Percentiles rank a stretch among this genome's conserved stretches.
Evolutionary conservation across 2,113 vertebrate genomes (phyloP).

Genomic region (Gymnobelideus leadbeateri): DNA sequence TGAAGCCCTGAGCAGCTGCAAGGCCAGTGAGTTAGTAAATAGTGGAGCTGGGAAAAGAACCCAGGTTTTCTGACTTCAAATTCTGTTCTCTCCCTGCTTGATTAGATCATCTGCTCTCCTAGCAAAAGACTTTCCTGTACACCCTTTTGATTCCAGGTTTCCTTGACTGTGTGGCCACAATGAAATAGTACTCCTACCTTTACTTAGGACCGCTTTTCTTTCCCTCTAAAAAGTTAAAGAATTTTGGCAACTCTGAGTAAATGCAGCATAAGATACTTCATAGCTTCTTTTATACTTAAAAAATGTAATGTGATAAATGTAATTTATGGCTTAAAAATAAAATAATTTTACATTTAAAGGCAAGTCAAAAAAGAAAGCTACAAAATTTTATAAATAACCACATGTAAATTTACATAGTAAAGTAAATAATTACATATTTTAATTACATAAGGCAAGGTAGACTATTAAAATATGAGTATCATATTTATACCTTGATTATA

Average conservation of each 20-base stretch:
- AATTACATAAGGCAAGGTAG: not conserved
- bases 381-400: not conserved
- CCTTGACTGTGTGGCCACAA: not conserved
- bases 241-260: slow-evolving; percentile 21
- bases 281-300: slow-evolving; percentile 43
- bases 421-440: slow-evolving; percentile 9
- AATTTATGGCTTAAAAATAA: slow-evolving; percentile 50
- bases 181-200: not conserved
- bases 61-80: not conserved
- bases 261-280: not conserved
- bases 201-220: slow-evolving; percentile 29
- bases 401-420: slow-evolving; percentile 7
- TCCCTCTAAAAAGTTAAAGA: slow-evolving; percentile 47
- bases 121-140: not conserved
- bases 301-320: slow-evolving; percentile 32
- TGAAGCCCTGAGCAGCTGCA: not conserved
- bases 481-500: slow-evolving; percentile 33
- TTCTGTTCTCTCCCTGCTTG: not conserved
- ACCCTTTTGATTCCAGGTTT: not conserved
- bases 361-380: slow-evolving; percentile 44
- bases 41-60: not conserved
- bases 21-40: not conserved
- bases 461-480: slow-evolving; percentile 34
- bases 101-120: not conserved
- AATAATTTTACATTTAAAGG: slow-evolving; percentile 19